These are phyloP conservation scores for Upupa epops DNA, from an alignment of 2,113 vertebrate genomes.

Conservation along the genomic window DNA sequence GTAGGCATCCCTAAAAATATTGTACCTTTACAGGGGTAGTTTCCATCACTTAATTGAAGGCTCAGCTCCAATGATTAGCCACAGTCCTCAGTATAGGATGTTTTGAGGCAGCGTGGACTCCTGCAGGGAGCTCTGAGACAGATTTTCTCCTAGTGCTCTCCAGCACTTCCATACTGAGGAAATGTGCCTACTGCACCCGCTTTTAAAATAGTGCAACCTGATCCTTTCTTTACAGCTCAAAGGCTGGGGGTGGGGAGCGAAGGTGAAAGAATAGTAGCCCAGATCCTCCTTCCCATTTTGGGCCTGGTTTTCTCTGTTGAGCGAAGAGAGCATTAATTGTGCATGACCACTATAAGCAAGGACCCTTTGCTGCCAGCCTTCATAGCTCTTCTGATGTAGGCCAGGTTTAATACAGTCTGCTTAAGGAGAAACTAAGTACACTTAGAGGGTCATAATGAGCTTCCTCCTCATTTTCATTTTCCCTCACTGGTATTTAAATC, in stretches of 20 bases:
- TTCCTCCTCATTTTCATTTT: slow-evolving; percentile 52
- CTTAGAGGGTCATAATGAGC: slow-evolving; percentile 10
- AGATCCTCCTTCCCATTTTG: slow-evolving; percentile 34
- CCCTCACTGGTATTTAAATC: slow-evolving; percentile 45
- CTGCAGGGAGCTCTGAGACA: background rate
- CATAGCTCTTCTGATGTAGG: background rate
- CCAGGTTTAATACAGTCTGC: background rate
- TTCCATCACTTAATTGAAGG: background rate
- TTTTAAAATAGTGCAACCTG: slow-evolving; percentile 58
- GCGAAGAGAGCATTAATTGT: background rate
- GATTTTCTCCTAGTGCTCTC: background rate
- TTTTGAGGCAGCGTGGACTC: background rate
- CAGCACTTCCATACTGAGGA: background rate
- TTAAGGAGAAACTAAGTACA: background rate
- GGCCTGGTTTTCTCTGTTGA: background rate
- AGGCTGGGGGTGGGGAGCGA: background rate
- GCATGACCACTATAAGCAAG: background rate
- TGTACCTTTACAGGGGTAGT: background rate
- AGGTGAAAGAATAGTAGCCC: slow-evolving; percentile 18
- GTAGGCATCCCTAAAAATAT: background rate
- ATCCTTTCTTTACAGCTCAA: slow-evolving; percentile 35
- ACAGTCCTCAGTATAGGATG: background rate
- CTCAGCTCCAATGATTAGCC: background rate
- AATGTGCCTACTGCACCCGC: background rate
- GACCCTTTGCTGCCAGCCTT: slow-evolving; percentile 2